phyloP scores from a whole-genome alignment of 2,113 vertebrate species.

The Phocoena sinus region DNA sequence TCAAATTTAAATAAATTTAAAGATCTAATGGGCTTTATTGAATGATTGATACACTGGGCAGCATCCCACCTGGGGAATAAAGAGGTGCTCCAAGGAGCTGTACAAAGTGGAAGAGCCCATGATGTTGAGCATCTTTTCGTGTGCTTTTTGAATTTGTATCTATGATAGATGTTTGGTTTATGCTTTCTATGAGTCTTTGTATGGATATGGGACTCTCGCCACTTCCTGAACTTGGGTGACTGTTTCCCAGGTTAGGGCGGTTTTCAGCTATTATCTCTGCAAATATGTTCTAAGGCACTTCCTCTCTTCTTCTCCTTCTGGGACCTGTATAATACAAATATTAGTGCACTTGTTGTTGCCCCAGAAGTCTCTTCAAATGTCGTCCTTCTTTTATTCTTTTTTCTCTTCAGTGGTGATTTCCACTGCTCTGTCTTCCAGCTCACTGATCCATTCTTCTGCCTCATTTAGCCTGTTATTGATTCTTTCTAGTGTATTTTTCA shows the following conservation, averaged over 20 bases:
- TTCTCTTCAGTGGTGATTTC: not conserved
- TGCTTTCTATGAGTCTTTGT: not conserved
- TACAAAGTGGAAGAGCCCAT: not conserved
- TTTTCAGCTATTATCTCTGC: not conserved
- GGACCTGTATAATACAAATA: not conserved
- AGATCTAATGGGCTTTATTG: not conserved
- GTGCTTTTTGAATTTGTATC: not conserved
- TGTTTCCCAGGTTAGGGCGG: not conserved
- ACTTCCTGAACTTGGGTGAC: not conserved
- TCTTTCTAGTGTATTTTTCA: not conserved
- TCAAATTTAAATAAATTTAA: not conserved
- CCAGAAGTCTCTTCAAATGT: not conserved
- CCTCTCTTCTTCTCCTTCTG: not conserved
- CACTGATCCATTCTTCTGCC: not conserved
- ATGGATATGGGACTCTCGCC: not conserved
- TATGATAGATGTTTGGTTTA: not conserved
- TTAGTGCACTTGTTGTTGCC: not conserved
- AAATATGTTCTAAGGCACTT: too few relatives aligned
- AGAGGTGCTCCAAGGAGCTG: not conserved
- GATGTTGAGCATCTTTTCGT: not conserved
- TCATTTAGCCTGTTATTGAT: not conserved
- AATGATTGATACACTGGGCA: not conserved
- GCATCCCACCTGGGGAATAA: not conserved
- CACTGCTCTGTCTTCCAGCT: not conserved
- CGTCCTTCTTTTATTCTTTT: not conserved